A percentile compares a stretch with the other conserved stretches of the same genome.
Evolutionary conservation across 1,140 invertebrate genomes (phyloP).

Genomic region (Lanistes nyassanus): DNA sequence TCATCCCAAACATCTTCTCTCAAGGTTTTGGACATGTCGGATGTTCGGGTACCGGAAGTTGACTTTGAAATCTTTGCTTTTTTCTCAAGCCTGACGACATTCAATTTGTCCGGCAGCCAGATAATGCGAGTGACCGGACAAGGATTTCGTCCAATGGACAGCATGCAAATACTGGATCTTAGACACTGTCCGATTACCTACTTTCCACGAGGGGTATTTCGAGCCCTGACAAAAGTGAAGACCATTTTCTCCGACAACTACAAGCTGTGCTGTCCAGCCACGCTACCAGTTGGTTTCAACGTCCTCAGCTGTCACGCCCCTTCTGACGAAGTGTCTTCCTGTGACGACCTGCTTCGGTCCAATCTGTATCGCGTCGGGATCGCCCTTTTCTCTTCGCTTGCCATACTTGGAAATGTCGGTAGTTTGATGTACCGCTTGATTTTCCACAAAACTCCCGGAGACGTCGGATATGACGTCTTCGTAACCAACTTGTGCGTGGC

Average conservation of each 20-base stretch:
- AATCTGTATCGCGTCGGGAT: conserved; percentile 27
- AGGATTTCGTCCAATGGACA: too few species aligned
- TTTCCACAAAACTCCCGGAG: conserved; percentile 8
- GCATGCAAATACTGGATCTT: too few species aligned
- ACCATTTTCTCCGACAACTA: conserved; percentile 33
- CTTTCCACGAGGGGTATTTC: too few species aligned
- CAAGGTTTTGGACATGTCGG: too few species aligned
- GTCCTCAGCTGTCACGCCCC: conserved; percentile 29
- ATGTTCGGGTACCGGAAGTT: too few species aligned
- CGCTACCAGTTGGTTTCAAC: not conserved
- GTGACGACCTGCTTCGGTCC: conserved; percentile 38
- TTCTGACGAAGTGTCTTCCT: conserved; percentile 42
- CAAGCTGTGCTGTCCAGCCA: conserved; percentile 38
- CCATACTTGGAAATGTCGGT: conserved; percentile 41
- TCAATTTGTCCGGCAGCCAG: too few species aligned
- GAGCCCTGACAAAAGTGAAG: too few species aligned
- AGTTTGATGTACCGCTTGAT: conserved; percentile 37
- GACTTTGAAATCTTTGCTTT: too few species aligned
- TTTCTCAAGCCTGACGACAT: too few species aligned
- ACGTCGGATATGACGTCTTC: conserved; percentile 30
- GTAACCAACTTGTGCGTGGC: conserved; percentile 48
- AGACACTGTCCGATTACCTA: too few species aligned
- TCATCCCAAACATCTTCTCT: too few species aligned
- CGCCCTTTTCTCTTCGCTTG: conserved; percentile 35
- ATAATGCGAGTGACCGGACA: too few species aligned